Conservation (phyloP, 2,113 vertebrate genomes). For the Salminus brasiliensis region DNA sequence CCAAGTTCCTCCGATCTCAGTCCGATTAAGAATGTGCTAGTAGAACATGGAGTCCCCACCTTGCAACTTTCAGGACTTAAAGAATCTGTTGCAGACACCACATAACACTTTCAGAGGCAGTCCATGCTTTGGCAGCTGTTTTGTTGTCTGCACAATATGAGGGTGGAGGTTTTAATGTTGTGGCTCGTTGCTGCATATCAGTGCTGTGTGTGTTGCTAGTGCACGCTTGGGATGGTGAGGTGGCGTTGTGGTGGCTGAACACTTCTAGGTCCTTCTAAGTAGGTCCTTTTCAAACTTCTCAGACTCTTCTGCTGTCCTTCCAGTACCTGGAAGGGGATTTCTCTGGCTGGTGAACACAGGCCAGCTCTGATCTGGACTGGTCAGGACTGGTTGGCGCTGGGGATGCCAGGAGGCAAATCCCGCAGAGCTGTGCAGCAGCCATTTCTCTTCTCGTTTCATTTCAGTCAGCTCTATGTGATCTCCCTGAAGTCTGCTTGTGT, state of each 20-base stretch:
- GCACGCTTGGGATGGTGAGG: neutral
- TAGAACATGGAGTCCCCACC: too few relatives aligned
- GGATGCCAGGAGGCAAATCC: neutral
- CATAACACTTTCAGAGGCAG: too few relatives aligned
- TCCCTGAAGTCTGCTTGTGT: neutral
- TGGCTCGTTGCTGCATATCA: neutral
- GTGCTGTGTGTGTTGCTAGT: neutral
- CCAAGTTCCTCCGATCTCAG: too few relatives aligned
- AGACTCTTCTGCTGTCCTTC: neutral
- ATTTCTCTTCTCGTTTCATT: neutral
- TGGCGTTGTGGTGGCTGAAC: neutral
- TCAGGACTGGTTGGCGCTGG: neutral
- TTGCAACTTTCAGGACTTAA: too few relatives aligned
- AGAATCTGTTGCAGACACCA: too few relatives aligned
- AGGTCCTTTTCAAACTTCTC: neutral
- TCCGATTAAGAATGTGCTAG: too few relatives aligned
- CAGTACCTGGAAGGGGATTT: neutral
- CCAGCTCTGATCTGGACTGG: neutral
- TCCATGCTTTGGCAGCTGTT: too few relatives aligned
- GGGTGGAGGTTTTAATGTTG: neutral
- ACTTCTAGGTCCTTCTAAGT: neutral
- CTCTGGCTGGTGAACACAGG: neutral
- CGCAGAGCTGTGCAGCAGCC: neutral
- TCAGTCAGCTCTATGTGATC: neutral
- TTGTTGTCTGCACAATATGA: too few relatives aligned